These are phyloP conservation scores for Magallana angulata DNA, from an alignment of 1,140 invertebrate genomes.

Conservation along the genomic window DNA sequence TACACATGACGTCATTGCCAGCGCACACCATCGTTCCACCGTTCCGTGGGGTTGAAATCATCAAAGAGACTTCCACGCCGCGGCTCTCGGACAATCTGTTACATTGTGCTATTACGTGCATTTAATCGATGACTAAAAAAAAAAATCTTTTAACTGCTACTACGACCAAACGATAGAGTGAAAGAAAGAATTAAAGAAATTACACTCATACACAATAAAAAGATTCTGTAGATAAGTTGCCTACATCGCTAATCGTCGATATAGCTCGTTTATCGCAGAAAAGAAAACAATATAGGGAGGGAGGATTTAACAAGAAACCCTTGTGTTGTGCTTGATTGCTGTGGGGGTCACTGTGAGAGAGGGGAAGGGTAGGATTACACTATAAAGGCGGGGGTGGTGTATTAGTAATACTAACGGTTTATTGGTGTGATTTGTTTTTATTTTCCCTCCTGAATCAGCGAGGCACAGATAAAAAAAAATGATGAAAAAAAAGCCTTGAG, in stretches of 20 bases:
- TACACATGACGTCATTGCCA: not conserved
- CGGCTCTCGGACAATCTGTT: not conserved
- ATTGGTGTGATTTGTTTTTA: no score
- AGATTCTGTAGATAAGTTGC: no score
- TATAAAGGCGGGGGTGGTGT: not conserved
- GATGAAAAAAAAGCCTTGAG: not conserved
- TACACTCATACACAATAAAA: no score
- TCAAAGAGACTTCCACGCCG: not conserved
- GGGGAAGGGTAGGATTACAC: not conserved
- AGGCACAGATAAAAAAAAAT: not conserved
- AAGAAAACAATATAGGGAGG: no score
- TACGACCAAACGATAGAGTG: not conserved
- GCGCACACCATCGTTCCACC: not conserved
- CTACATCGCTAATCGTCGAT: no score
- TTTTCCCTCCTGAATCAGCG: not conserved
- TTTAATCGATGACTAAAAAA: constrained; percentile 4
- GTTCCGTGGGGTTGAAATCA: not conserved
- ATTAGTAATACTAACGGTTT: constrained; percentile 8
- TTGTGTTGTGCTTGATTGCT: constrained; percentile 5
- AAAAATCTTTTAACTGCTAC: not conserved
- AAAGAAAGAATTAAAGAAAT: not conserved
- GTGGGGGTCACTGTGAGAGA: not conserved
- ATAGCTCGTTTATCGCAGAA: no score
- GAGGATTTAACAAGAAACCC: not conserved
- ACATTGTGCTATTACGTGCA: not conserved